Conservation (phyloP, 2,888 invertebrate genomes). For the Thera obeliscata region DNA sequence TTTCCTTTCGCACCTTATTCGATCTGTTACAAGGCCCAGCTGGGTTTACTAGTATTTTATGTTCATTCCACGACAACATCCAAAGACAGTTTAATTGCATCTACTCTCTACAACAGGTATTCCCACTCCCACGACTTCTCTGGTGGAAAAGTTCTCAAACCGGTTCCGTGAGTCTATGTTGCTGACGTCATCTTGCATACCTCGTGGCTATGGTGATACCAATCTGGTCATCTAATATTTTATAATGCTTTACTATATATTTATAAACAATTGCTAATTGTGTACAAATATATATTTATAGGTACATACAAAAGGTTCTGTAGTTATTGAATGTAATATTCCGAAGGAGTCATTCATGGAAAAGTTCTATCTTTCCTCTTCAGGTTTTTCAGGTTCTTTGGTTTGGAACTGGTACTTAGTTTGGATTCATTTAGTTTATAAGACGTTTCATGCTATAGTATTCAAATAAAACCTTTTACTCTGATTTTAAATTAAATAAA, state of each 20-base stretch:
- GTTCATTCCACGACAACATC: conserved; percentile 47
- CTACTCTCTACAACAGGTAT: conserved; percentile 60
- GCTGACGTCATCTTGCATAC: conserved; percentile 57
- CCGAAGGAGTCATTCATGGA: too few species aligned
- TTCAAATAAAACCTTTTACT: too few species aligned
- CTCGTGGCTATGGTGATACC: conserved; percentile 49
- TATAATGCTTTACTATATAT: not conserved
- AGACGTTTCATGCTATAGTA: too few species aligned
- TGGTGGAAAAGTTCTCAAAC: conserved; percentile 62
- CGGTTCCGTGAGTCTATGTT: conserved; percentile 57
- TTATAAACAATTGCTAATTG: not conserved
- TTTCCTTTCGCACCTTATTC: conserved; percentile 51
- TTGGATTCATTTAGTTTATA: too few species aligned
- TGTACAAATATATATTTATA: not conserved
- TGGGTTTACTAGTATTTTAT: conserved; percentile 36
- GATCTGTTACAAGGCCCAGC: conserved; percentile 36
- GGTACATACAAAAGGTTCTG: not conserved
- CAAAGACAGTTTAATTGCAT: conserved; percentile 50
- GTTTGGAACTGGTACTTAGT: too few species aligned
- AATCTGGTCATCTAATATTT: conserved; percentile 45
- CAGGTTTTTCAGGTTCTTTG: too few species aligned
- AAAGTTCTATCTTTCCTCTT: too few species aligned
- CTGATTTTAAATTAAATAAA: too few species aligned
- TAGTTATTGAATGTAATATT: too few species aligned
- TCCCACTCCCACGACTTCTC: conserved; percentile 56